A percentile compares a stretch with the other conserved stretches of the same genome.
phyloP scores from a whole-genome alignment of 2,888 invertebrate genomes.

The Hipparchia semele region DNA sequence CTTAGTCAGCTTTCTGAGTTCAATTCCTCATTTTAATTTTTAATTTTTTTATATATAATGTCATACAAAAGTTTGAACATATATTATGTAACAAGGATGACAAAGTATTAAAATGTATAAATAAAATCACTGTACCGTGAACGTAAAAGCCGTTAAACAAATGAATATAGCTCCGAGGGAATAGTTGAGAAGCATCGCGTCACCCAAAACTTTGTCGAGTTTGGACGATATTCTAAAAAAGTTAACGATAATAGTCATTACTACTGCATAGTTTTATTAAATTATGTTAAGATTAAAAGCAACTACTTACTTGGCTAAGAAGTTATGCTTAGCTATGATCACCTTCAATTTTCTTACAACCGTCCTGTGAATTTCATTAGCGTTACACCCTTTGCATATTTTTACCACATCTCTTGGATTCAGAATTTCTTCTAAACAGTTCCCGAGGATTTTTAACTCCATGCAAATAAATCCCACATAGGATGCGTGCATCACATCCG shows the following conservation, averaged over 20 bases:
- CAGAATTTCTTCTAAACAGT: constrained; percentile 54
- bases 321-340: constrained; percentile 58
- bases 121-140: constrained; percentile 52
- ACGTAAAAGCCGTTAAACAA: constrained; percentile 70
- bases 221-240: constrained; percentile 58
- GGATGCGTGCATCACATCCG: constrained; percentile 60
- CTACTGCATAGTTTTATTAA: constrained; percentile 18
- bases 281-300: constrained; percentile 13
- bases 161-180: constrained; percentile 67
- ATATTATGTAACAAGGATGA: not conserved
- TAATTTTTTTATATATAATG: too few species aligned
- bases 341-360: constrained; percentile 56
- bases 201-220: constrained; percentile 60
- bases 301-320: constrained; percentile 55
- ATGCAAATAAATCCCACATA: constrained; percentile 63
- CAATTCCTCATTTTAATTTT: too few species aligned
- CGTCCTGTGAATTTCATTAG: constrained; percentile 45
- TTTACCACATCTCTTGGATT: constrained; percentile 50
- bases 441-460: constrained; percentile 65
- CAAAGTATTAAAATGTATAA: constrained; percentile 7
- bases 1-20: too few species aligned
- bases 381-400: constrained; percentile 42
- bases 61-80: too few species aligned
- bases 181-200: constrained; percentile 64
- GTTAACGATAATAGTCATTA: constrained; percentile 35